Evolutionary conservation across 2,888 invertebrate species (phyloP).

Genomic region (Geophilus truncorum): DNA sequence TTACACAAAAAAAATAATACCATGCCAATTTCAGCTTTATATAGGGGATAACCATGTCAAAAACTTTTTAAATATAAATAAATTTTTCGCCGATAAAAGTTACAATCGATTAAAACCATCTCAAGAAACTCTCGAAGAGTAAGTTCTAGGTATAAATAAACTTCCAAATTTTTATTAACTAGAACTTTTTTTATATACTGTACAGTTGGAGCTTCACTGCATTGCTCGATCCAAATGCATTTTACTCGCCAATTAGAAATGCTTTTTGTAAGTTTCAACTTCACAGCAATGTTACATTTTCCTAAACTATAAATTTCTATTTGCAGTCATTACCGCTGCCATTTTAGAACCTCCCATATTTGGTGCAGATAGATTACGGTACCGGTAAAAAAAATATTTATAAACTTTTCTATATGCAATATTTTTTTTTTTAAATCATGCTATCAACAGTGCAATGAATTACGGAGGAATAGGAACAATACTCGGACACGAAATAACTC

Average conservation of each 20-base stretch:
- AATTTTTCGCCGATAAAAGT: too few relatives aligned
- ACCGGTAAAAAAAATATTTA: background rate
- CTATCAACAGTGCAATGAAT: slow-evolving; percentile 63
- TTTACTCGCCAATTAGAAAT: background rate
- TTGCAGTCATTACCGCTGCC: background rate
- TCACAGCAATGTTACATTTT: background rate
- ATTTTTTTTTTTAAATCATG: background rate
- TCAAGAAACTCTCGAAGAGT: background rate
- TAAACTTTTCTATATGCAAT: background rate
- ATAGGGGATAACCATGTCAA: background rate
- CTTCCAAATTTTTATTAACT: background rate
- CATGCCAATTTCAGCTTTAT: background rate
- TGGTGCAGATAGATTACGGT: background rate
- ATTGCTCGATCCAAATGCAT: background rate
- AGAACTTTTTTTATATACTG: background rate
- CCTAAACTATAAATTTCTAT: background rate
- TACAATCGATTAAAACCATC: too few relatives aligned
- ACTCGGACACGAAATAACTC: slow-evolving; percentile 79
- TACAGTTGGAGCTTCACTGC: background rate
- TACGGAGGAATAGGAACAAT: slow-evolving; percentile 83
- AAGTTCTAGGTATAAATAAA: background rate
- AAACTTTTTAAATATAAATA: too few relatives aligned
- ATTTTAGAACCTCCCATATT: background rate
- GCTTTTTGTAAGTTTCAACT: background rate
- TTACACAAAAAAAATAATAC: background rate